phyloP scores from a whole-genome alignment of 2,888 invertebrate species.

The Copidosoma aretas region DNA sequence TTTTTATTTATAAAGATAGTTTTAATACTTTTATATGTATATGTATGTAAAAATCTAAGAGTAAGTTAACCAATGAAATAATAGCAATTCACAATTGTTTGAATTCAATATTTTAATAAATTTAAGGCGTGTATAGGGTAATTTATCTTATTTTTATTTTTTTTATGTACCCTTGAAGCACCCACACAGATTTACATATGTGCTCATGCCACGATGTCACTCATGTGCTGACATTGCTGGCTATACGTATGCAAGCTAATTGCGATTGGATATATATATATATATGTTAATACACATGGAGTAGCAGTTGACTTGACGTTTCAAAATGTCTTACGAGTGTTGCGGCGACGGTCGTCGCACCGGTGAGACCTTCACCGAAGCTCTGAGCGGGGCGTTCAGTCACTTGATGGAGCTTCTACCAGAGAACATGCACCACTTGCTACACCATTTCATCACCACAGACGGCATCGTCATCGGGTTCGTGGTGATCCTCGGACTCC shows the following conservation, averaged over 20 bases:
- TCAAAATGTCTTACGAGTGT: constrained; percentile 55
- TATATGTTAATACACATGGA: constrained; percentile 2
- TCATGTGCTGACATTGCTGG: too few relatives aligned
- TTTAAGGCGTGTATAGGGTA: too few relatives aligned
- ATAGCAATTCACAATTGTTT: too few relatives aligned
- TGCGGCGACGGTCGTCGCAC: constrained; percentile 50
- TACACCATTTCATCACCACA: not conserved
- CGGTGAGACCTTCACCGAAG: constrained; percentile 41
- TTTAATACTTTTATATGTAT: not conserved
- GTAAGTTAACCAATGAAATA: too few relatives aligned
- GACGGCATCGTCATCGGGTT: not conserved
- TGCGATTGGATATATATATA: constrained; percentile 2
- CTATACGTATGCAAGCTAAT: not conserved
- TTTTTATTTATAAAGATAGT: constrained; percentile 1
- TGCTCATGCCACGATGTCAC: too few relatives aligned
- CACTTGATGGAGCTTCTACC: constrained; percentile 12
- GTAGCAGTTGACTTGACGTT: constrained; percentile 10
- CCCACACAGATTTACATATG: too few relatives aligned
- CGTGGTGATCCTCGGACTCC: not conserved
- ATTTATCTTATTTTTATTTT: too few relatives aligned
- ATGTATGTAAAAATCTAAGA: too few relatives aligned
- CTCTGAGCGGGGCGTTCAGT: constrained; percentile 7
- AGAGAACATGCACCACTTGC: not conserved
- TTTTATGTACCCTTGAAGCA: too few relatives aligned
- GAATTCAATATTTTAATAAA: too few relatives aligned